These are phyloP conservation scores for Psittacus erithacus DNA, from an alignment of 2,113 vertebrate genomes.

Conservation along the genomic window DNA sequence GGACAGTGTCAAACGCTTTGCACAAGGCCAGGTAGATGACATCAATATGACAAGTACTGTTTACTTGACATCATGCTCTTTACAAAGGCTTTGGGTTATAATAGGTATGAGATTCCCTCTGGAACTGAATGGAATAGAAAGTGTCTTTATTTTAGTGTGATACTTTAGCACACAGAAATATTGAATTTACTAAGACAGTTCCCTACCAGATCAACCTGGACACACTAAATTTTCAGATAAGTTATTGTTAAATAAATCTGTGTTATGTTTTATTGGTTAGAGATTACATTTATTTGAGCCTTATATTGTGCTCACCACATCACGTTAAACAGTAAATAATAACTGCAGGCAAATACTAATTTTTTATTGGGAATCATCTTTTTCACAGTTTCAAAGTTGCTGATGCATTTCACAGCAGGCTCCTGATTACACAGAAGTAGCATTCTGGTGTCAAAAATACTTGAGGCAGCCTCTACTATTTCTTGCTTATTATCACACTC, in stretches of 20 bases:
- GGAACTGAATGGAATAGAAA: not conserved
- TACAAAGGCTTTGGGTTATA: not conserved
- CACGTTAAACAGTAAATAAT: not conserved
- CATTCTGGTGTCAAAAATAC: constrained; percentile 62
- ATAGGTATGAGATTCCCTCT: not conserved
- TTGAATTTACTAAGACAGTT: not conserved
- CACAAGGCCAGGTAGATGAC: no score
- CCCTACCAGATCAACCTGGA: not conserved
- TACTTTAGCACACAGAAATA: not conserved
- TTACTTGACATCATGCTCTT: not conserved
- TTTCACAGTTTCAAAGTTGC: constrained; percentile 33
- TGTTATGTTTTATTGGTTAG: not conserved
- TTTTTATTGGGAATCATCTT: constrained; percentile 36
- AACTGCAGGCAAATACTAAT: not conserved
- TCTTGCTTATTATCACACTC: constrained; percentile 46
- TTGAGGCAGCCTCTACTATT: constrained; percentile 52
- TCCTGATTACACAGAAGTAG: constrained; percentile 50
- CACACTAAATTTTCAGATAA: not conserved
- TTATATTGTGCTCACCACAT: not conserved
- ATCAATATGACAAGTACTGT: not conserved
- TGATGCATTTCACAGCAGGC: constrained; percentile 51
- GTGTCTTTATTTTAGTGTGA: not conserved
- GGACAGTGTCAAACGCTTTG: no score
- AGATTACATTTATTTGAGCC: not conserved
- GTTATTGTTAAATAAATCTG: not conserved